These are phyloP conservation scores for Corythaeola cristata DNA, from an alignment of 2,113 vertebrate genomes.

Conservation along the genomic window DNA sequence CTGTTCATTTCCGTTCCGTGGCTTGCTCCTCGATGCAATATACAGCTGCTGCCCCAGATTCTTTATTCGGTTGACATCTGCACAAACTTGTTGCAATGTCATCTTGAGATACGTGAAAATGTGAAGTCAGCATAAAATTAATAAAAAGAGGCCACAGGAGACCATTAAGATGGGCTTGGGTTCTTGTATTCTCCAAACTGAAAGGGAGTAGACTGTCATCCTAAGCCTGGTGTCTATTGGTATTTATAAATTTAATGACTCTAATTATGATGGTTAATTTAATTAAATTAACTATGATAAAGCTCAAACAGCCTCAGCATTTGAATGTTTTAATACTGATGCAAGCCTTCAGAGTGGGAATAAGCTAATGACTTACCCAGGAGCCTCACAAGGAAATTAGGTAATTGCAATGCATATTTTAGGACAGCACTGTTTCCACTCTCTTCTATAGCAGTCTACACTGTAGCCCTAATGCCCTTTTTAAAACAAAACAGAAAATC, in stretches of 20 bases:
- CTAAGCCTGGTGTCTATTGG: neutral
- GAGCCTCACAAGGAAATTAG: neutral
- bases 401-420: neutral
- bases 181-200: neutral
- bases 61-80: slow-evolving; percentile 83
- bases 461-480: neutral
- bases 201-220: neutral
- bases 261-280: neutral
- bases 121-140: neutral
- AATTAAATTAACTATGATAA: neutral
- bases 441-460: neutral
- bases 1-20: neutral
- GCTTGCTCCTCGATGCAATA: slow-evolving; percentile 76
- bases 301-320: neutral
- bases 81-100: slow-evolving; percentile 84
- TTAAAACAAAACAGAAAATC: neutral
- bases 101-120: slow-evolving; percentile 47
- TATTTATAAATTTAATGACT: neutral
- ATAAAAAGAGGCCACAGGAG: neutral
- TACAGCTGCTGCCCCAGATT: slow-evolving; percentile 80
- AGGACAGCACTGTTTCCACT: neutral
- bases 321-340: neutral
- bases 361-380: neutral
- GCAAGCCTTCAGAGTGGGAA: neutral
- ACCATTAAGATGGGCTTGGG: neutral